Percentiles rank a stretch among this genome's conserved stretches.
phyloP scores from a whole-genome alignment of 2,113 vertebrate genomes.

The Hydropotes inermis region DNA sequence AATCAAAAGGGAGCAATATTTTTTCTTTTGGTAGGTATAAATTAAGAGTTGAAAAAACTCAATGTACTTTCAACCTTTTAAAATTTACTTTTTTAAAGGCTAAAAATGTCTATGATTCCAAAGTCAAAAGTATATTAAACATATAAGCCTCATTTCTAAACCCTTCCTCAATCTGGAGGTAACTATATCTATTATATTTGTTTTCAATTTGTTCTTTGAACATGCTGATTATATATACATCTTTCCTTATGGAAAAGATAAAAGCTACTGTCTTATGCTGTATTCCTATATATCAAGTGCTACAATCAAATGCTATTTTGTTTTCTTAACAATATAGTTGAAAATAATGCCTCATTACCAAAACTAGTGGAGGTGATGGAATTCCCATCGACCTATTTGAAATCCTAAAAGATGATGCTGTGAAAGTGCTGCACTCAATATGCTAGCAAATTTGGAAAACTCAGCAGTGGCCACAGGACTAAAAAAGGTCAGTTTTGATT shows the following conservation, averaged over 20 bases:
- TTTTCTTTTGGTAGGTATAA: not conserved
- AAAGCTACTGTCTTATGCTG: not conserved
- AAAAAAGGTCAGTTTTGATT: not conserved
- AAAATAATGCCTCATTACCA: not conserved
- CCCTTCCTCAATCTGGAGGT: not conserved
- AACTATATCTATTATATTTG: not conserved
- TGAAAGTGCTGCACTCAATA: not conserved
- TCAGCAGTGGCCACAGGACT: not conserved
- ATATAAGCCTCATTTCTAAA: not conserved
- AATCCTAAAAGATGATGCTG: not conserved
- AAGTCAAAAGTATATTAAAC: not conserved
- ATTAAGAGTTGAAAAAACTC: not conserved
- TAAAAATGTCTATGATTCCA: not conserved
- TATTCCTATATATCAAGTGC: not conserved
- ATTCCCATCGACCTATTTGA: not conserved
- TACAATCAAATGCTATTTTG: not conserved
- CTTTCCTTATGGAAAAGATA: not conserved
- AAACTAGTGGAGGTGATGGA: not conserved
- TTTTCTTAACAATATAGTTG: not conserved
- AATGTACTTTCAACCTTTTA: not conserved
- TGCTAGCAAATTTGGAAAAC: not conserved
- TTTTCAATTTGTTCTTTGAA: not conserved
- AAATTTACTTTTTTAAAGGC: not conserved
- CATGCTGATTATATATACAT: not conserved
- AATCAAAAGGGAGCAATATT: not conserved